These are phyloP conservation scores for Todiramphus chloris DNA, from an alignment of 2,113 vertebrate genomes.

Conservation along the genomic window DNA sequence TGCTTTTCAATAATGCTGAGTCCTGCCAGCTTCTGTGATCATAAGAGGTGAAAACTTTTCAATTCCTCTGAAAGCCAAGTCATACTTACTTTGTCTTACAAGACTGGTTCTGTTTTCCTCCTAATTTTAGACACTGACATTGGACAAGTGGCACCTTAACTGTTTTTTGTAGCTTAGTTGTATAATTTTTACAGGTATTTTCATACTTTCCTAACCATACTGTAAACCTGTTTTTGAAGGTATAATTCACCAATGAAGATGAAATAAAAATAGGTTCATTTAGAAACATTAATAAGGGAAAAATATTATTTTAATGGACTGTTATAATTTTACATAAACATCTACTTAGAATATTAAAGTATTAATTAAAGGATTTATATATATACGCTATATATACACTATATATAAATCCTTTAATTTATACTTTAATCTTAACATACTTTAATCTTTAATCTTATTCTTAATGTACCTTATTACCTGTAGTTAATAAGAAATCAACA, in stretches of 20 bases:
- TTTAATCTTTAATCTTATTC: no score
- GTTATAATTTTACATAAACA: background rate
- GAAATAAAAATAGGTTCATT: background rate
- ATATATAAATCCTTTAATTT: no score
- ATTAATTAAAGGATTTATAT: background rate
- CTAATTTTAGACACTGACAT: background rate
- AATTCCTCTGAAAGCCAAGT: background rate
- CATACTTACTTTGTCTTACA: background rate
- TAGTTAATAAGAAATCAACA: background rate
- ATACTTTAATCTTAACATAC: no score
- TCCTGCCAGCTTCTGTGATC: background rate
- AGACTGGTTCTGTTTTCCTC: background rate
- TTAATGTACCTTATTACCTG: background rate
- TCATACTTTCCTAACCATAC: background rate
- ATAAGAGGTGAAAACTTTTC: background rate
- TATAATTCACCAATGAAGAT: background rate
- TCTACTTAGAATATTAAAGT: background rate
- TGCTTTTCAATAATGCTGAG: background rate
- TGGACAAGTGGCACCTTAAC: background rate
- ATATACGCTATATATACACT: background rate
- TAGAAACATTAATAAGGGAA: background rate
- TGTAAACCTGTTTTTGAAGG: background rate
- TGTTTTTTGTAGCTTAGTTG: background rate
- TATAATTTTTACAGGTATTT: background rate
- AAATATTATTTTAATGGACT: background rate